Evolutionary conservation across 2,113 vertebrate species (phyloP).

Genomic region (Lamprologus sp.): DNA sequence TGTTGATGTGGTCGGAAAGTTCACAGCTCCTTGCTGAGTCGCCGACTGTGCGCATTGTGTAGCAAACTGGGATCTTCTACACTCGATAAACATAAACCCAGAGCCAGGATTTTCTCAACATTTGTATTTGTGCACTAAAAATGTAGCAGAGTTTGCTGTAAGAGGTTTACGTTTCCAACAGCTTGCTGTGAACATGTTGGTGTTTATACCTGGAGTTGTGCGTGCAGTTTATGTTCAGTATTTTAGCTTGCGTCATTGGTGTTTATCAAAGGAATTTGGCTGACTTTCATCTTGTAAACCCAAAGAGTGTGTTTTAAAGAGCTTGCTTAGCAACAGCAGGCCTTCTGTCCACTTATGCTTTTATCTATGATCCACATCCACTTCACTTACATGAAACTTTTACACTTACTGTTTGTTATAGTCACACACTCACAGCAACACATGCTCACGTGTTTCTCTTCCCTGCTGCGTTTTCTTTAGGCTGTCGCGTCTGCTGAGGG

Average conservation of each 20-base stretch:
- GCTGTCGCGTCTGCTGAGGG: not conserved
- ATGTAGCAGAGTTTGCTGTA: not conserved
- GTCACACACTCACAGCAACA: not conserved
- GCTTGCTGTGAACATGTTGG: not conserved
- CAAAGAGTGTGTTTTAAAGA: slow-evolving; percentile 1
- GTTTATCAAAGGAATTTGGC: slow-evolving; percentile 45
- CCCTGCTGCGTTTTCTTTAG: not conserved
- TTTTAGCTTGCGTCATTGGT: not conserved
- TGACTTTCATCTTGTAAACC: slow-evolving; percentile 24
- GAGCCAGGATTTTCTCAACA: not conserved
- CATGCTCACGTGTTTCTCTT: not conserved
- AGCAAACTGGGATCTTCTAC: not conserved
- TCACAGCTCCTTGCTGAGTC: not conserved
- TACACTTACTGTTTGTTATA: not conserved
- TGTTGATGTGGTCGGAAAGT: not conserved
- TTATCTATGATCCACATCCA: not conserved
- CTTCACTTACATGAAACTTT: not conserved
- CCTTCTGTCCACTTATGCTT: not conserved
- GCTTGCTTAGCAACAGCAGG: slow-evolving; percentile 14
- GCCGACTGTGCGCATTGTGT: rapidly evolving
- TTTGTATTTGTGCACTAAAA: not conserved
- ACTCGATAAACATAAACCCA: not conserved
- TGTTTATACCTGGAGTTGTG: not conserved
- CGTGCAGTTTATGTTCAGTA: not conserved
- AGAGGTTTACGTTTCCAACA: not conserved